These are phyloP conservation scores for Bufo bufo DNA, from an alignment of 2,113 vertebrate species.

Conservation along the genomic window DNA sequence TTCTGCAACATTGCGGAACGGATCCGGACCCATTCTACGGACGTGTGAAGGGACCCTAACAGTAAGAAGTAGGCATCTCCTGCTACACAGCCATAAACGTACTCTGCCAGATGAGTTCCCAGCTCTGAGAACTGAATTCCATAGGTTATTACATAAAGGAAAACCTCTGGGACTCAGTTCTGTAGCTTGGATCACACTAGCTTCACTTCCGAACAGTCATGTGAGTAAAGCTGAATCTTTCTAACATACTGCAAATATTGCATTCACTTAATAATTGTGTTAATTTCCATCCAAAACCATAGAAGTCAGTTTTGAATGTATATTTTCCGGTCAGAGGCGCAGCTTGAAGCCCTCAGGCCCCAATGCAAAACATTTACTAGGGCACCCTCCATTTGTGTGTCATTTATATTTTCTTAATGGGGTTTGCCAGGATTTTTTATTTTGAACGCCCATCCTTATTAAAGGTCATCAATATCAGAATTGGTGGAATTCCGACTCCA, in stretches of 20 bases:
- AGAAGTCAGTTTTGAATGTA: not conserved
- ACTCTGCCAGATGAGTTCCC: constrained; percentile 11
- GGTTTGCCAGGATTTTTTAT: no score
- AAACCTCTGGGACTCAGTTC: constrained; percentile 36
- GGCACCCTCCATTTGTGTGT: no score
- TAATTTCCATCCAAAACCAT: not conserved
- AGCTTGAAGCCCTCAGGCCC: no score
- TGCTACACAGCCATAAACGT: not conserved
- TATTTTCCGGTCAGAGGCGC: not conserved
- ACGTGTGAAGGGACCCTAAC: no score
- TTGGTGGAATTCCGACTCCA: no score
- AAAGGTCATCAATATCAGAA: no score
- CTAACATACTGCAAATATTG: not conserved
- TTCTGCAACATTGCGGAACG: no score
- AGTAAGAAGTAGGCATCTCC: not conserved
- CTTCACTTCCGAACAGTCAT: not conserved
- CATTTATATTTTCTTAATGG: no score
- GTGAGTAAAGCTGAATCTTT: not conserved
- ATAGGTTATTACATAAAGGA: constrained; percentile 8
- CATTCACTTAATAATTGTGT: not conserved
- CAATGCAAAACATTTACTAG: no score
- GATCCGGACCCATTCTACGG: no score
- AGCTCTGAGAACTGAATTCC: constrained; percentile 53
- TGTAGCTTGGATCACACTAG: constrained; percentile 37
- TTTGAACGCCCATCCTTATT: no score